Evolutionary conservation across 1,140 invertebrate genomes (phyloP).

Genomic region (Euura lappo): DNA sequence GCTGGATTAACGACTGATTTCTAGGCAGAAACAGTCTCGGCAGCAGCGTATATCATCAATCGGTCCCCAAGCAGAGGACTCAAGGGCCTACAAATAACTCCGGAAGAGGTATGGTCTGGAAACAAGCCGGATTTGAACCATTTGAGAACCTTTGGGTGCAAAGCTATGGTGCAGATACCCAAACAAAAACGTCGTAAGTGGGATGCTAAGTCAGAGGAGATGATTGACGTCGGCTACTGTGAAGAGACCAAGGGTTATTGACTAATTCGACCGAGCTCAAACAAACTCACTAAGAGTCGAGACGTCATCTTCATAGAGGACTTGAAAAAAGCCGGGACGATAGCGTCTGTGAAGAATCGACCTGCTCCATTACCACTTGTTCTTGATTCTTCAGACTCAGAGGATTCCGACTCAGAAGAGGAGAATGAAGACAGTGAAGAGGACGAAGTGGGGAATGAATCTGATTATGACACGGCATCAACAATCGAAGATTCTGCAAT

Average conservation of each 20-base stretch:
- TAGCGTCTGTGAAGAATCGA: background rate
- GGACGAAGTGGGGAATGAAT: background rate
- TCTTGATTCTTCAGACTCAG: background rate
- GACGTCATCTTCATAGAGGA: conserved; percentile 42
- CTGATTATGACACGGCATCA: background rate
- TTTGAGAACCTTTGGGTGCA: conserved; percentile 52
- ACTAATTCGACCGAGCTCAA: conserved; percentile 34
- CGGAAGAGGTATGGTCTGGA: conserved; percentile 41
- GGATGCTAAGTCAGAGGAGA: conserved; percentile 41
- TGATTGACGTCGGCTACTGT: conserved; percentile 52
- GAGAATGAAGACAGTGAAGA: background rate
- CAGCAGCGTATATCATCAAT: conserved; percentile 32
- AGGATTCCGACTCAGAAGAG: background rate
- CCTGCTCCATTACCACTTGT: background rate
- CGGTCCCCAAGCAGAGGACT: conserved; percentile 25
- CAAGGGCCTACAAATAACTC: conserved; percentile 24
- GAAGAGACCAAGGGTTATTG: conserved; percentile 45
- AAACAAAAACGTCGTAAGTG: conserved; percentile 40
- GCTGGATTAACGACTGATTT: conserved; percentile 28
- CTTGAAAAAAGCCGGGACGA: background rate
- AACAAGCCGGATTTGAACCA: conserved; percentile 38
- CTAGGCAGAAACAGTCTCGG: conserved; percentile 36
- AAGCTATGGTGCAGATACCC: conserved; percentile 47
- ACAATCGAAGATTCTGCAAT: background rate
- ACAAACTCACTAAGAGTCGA: conserved; percentile 31